phyloP scores from a whole-genome alignment of 1,140 invertebrate species.

The Macrobrachium rosenbergii region DNA sequence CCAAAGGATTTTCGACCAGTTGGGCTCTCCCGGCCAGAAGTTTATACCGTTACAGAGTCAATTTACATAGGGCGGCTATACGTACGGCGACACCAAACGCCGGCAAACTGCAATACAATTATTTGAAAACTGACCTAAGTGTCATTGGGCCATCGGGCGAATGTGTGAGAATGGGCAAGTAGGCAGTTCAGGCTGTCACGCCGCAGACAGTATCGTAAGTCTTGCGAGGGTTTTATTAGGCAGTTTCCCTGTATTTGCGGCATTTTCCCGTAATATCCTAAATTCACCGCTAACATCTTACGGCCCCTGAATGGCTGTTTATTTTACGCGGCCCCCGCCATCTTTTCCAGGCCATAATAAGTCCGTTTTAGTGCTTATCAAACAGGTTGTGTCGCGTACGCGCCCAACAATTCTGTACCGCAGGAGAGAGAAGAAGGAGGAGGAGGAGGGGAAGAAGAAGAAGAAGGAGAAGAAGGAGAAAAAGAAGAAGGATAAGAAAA shows the following conservation, averaged over 20 bases:
- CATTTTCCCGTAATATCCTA: conserved; percentile 66
- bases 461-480: too few relatives aligned
- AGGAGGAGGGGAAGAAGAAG: background rate
- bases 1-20: conserved; percentile 40
- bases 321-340: conserved; percentile 44
- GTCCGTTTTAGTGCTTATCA: conserved; percentile 59
- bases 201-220: conserved; percentile 63
- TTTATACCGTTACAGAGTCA: conserved; percentile 65
- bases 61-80: conserved; percentile 66
- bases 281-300: conserved; percentile 64
- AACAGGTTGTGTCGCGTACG: conserved; percentile 28
- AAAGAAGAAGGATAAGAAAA: background rate
- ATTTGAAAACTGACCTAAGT: conserved; percentile 67
- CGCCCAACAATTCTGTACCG: background rate
- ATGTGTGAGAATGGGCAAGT: conserved; percentile 66
- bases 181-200: conserved; percentile 66
- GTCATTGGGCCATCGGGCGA: conserved; percentile 66
- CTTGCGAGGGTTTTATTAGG: conserved; percentile 65
- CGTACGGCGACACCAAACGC: conserved; percentile 66
- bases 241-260: conserved; percentile 66
- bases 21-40: conserved; percentile 29
- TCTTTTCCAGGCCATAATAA: conserved; percentile 54
- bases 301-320: conserved; percentile 55
- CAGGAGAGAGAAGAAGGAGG: background rate
- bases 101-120: conserved; percentile 67